Evolutionary conservation across 2,888 invertebrate species (phyloP), one percentile per base, ranked within the genome.

Genomic region (Acrobasis consociella): DNA sequence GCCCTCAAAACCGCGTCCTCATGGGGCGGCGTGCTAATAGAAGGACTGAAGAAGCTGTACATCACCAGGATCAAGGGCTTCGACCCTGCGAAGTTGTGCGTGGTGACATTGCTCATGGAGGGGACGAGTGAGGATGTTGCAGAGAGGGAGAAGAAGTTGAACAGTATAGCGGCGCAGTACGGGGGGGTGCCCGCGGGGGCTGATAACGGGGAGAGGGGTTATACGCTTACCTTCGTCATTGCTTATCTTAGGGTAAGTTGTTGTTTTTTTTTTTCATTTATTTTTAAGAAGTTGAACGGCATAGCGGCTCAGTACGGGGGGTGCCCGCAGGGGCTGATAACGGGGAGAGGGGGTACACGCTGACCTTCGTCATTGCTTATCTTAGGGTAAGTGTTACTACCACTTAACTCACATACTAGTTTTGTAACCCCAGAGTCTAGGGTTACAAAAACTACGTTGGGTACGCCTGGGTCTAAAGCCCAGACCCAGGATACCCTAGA

Each of bases 321-420:
- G 91, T 99, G 38, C 95, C 98, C 0, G 99, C 97, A 0, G 99
- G 99, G 0, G 97, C 97, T 51, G 95, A 95, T 61, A 99, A 99
- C 78, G 99, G 99, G 0, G 96, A 98, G 83, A 94, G 98, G 49
- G 99, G 99, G 3, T 99, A 99, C 81, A 96, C 97, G 77, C 93
- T 99, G 53, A 99, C 99, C 0, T 99, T 99, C 83, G 98, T 99
- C 64, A 99, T 99, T 69, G 99, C 99, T 10, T 99, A 99, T 82
- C 95, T 99, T 51, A 94, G 99, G 87, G 98, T 98, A 81, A 94
- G 83, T 76, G 31, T 0, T 13, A 22, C 22, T 22, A 22, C 22
- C 22, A 22, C 22, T 22, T 22, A 1, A 22, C 22, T 22, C 3
- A n/a, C 22, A 22, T 2, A 22, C 22, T 22, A 22, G 22, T 22